These are phyloP conservation scores for Emys orbicularis DNA, from an alignment of 2,797 vertebrate species.

Conservation along the genomic window DNA sequence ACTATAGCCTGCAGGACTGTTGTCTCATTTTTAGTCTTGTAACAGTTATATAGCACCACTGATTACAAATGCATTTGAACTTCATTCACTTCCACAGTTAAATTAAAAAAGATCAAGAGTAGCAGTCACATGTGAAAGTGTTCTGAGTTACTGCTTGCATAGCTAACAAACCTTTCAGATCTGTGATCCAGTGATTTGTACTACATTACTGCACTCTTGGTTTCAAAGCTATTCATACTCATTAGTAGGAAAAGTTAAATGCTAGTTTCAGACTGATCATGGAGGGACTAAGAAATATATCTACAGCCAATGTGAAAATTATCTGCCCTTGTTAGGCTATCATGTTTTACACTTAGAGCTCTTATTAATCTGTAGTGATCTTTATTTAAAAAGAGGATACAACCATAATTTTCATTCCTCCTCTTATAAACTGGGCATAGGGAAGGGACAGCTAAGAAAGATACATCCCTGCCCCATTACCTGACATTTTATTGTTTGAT, in stretches of 20 bases:
- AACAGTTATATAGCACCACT: not conserved
- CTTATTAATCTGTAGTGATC: not conserved
- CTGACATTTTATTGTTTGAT: not conserved
- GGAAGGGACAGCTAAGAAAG: not conserved
- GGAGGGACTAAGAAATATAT: not conserved
- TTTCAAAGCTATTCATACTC: slow-evolving; percentile 33
- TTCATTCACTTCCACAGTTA: not conserved
- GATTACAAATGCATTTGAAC: not conserved
- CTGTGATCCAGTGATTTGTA: not conserved
- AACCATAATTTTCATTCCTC: not conserved
- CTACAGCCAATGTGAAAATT: not conserved
- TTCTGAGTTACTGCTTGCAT: not conserved
- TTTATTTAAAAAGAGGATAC: slow-evolving; percentile 26
- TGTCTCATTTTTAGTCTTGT: slow-evolving; percentile 23
- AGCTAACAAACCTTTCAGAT: not conserved
- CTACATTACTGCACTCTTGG: not conserved
- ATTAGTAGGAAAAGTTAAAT: slow-evolving; percentile 28
- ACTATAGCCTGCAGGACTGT: slow-evolving; percentile 20
- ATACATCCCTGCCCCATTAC: not conserved
- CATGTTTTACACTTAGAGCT: not conserved
- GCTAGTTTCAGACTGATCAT: not conserved
- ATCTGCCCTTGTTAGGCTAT: not conserved
- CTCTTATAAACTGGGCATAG: not conserved
- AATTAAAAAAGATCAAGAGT: not conserved
- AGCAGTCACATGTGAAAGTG: not conserved